Evolutionary conservation across 2,113 vertebrate genomes (phyloP).

Genomic region (Siphamia tubifer): DNA sequence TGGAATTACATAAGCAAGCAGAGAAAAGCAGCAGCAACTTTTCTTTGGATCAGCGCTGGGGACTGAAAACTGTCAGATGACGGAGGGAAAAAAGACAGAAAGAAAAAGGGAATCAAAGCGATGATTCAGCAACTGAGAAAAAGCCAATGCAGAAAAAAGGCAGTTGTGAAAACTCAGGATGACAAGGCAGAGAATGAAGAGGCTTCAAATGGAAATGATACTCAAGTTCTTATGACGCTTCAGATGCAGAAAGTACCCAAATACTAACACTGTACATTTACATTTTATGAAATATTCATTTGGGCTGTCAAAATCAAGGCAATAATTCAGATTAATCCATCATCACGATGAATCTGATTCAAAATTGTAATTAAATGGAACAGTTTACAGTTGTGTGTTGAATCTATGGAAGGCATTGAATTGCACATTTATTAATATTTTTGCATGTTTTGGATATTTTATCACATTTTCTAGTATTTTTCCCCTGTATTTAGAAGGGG

Average conservation of each 20-base stretch:
- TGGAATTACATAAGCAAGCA: slow-evolving; percentile 48
- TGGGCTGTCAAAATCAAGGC: no score
- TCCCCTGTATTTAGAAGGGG: no score
- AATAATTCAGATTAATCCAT: no score
- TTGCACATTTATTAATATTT: no score
- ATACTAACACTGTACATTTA: no score
- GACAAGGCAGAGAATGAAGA: slow-evolving; percentile 23
- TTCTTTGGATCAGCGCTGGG: slow-evolving; percentile 35
- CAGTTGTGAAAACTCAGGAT: slow-evolving; percentile 16
- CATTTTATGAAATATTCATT: no score
- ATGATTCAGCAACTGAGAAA: slow-evolving; percentile 58
- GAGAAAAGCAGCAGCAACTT: slow-evolving; percentile 40
- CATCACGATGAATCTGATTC: no score
- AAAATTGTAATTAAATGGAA: no score
- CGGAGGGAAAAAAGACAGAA: slow-evolving; percentile 41
- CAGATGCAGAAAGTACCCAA: neutral
- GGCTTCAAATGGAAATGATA: neutral
- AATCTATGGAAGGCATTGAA: no score
- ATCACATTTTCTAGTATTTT: no score
- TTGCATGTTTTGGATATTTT: no score
- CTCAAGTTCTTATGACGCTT: neutral
- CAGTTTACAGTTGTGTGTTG: no score
- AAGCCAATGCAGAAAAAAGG: slow-evolving; percentile 32
- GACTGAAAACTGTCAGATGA: slow-evolving; percentile 44
- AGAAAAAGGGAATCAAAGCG: slow-evolving; percentile 47